phyloP scores from a whole-genome alignment of 2,113 vertebrate species.

The Chamaea fasciata region DNA sequence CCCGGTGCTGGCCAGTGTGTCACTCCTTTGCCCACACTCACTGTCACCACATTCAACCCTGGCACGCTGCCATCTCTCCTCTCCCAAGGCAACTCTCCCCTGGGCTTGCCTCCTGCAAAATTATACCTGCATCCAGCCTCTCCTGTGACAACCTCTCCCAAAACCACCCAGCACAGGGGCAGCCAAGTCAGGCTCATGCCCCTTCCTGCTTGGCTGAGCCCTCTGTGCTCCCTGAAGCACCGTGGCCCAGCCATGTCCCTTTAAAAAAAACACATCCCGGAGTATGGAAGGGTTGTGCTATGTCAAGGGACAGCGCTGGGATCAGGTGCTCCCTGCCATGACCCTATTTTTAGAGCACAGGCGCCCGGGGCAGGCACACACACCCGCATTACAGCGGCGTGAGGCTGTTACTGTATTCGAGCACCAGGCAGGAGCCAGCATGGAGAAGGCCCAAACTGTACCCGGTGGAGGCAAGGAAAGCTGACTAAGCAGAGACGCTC shows the following conservation, averaged over 20 bases:
- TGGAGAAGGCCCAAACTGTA: background rate
- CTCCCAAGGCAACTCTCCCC: background rate
- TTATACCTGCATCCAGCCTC: background rate
- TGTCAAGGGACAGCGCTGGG: background rate
- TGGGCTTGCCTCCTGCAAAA: background rate
- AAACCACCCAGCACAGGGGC: background rate
- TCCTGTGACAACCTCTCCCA: background rate
- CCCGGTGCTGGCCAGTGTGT: accelerated
- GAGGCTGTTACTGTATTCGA: background rate
- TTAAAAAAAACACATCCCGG: background rate
- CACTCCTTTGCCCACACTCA: accelerated
- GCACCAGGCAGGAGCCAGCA: background rate
- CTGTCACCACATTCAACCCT: accelerated
- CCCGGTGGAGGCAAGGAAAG: background rate
- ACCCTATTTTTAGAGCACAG: background rate
- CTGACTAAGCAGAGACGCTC: background rate
- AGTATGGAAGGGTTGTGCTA: accelerated
- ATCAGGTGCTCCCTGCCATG: background rate
- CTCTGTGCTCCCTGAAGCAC: background rate
- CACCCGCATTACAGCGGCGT: background rate
- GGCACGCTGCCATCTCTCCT: background rate
- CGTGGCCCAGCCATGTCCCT: accelerated
- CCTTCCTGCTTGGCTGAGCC: background rate
- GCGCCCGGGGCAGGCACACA: background rate
- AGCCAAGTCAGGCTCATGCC: accelerated